phyloP scores from a whole-genome alignment of 1,140 invertebrate species.

The Polyergus mexicanus region DNA sequence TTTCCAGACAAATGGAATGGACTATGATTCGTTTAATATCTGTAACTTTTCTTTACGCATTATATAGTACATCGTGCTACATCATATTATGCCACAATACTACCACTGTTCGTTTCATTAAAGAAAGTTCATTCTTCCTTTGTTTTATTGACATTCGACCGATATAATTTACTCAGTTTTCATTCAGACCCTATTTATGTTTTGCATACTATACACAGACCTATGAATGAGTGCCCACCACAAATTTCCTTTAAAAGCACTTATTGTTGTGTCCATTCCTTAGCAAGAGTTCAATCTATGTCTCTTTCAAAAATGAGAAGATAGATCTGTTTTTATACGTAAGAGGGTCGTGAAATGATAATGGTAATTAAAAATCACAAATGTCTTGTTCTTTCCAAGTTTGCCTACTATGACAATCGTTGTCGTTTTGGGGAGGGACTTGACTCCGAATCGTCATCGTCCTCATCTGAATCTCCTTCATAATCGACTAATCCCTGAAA shows the following conservation, averaged over 20 bases:
- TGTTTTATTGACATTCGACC: conserved; percentile 47
- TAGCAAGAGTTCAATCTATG: conserved; percentile 49
- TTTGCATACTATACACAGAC: conserved; percentile 79
- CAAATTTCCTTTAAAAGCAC: conserved; percentile 72
- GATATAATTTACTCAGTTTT: conserved; percentile 41
- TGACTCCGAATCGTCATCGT: conserved; percentile 93
- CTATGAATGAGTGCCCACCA: conserved; percentile 80
- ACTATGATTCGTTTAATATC: conserved; percentile 79
- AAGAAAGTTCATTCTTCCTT: conserved; percentile 80
- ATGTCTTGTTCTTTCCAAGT: conserved; percentile 63
- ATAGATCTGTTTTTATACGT: conserved; percentile 63
- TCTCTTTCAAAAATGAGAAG: conserved; percentile 26
- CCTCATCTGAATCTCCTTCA: conserved; percentile 97
- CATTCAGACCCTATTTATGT: conserved; percentile 58
- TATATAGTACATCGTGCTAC: conserved; percentile 75
- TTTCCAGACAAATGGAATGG: conserved; percentile 82
- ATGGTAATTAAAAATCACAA: conserved; percentile 71
- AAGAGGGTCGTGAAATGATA: conserved; percentile 64
- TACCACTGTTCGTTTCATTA: conserved; percentile 70
- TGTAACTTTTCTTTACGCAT: conserved; percentile 81
- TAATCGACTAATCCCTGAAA: conserved; percentile 97
- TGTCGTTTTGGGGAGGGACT: conserved; percentile 88
- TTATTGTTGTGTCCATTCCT: conserved; percentile 59
- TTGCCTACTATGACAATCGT: conserved; percentile 88
- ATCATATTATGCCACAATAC: conserved; percentile 81